These are phyloP conservation scores for Gastracanthus pulcherrimus DNA, from an alignment of 2,888 invertebrate species.

Conservation along the genomic window DNA sequence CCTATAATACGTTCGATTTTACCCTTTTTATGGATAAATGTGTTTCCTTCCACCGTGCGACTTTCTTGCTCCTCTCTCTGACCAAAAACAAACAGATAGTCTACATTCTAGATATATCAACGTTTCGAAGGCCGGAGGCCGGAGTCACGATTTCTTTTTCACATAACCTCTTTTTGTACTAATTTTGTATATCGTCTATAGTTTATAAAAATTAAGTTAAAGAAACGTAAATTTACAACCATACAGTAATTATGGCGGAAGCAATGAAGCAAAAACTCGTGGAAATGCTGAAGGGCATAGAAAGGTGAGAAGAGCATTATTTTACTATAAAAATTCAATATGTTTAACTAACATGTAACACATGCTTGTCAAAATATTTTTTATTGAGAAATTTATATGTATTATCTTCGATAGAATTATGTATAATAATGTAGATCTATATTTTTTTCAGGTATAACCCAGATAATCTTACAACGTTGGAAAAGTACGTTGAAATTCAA, in stretches of 20 bases:
- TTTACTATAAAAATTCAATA: not conserved
- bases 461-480: constrained; percentile 93
- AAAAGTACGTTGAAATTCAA: constrained; percentile 95
- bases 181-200: not conserved
- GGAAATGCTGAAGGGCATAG: constrained; percentile 93
- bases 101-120: not conserved
- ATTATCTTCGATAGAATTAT: not conserved
- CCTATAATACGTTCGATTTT: too few species aligned
- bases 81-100: too few species aligned
- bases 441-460: constrained; percentile 89
- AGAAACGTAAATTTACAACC: constrained; percentile 12
- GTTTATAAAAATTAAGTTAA: not conserved
- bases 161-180: constrained; percentile 12
- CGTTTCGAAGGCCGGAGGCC: not conserved
- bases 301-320: constrained; percentile 83
- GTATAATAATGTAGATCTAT: not conserved
- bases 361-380: constrained; percentile 22
- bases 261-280: constrained; percentile 92
- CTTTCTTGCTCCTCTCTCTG: too few species aligned
- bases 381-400: not conserved
- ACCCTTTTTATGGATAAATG: too few species aligned
- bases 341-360: not conserved
- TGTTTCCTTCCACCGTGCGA: too few species aligned
- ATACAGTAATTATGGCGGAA: constrained; percentile 82
- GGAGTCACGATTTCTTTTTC: not conserved